Conservation (phyloP, 2,797 vertebrate species). For the Chiroxiphia lanceolata region DNA sequence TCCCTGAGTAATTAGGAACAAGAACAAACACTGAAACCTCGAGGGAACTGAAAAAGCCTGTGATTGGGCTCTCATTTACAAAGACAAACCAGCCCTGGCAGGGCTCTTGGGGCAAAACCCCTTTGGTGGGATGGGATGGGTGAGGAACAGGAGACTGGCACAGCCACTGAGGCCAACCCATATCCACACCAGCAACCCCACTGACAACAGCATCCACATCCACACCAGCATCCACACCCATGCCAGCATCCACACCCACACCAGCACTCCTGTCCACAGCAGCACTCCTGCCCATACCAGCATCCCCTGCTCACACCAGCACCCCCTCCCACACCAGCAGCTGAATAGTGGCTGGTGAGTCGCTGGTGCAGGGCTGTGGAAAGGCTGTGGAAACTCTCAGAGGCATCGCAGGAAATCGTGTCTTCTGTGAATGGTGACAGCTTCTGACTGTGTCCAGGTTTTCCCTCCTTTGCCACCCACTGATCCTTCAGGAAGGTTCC, state of each 20-base stretch:
- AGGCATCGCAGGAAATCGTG: fast-evolving
- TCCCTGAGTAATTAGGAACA: not conserved
- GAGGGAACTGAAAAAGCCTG: not conserved
- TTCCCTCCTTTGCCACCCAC: not conserved
- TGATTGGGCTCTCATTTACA: not conserved
- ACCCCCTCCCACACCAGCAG: not conserved
- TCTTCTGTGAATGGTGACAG: fast-evolving
- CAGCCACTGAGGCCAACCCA: fast-evolving
- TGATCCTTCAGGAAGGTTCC: not conserved
- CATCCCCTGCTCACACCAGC: not conserved
- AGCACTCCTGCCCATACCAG: not conserved
- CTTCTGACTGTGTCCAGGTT: not conserved
- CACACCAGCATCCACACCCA: no score
- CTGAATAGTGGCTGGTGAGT: not conserved
- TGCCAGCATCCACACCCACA: not conserved
- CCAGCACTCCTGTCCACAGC: not conserved
- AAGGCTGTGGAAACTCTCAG: not conserved
- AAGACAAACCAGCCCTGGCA: no score
- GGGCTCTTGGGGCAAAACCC: fast-evolving
- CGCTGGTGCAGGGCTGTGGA: fast-evolving
- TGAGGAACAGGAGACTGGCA: not conserved
- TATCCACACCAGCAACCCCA: not conserved
- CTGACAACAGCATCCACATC: fast-evolving
- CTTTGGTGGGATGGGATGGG: fast-evolving
- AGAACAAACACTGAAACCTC: no score